Evolutionary conservation across 2,113 vertebrate species (phyloP).

Genomic region (Heterotilapia buettikoferi): DNA sequence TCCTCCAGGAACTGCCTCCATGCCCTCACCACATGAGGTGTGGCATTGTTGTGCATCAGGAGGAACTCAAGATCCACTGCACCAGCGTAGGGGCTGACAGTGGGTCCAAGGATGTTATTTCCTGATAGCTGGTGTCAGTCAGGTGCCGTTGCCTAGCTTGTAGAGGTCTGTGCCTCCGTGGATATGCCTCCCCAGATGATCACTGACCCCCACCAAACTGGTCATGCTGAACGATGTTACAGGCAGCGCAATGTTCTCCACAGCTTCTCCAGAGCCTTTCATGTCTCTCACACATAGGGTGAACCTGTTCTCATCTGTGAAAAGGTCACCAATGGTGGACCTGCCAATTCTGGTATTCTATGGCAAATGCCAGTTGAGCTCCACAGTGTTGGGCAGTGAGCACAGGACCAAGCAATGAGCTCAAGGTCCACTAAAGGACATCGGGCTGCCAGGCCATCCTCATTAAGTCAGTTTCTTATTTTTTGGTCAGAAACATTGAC

Average conservation of each 20-base stretch:
- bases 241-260: not conserved
- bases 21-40: not conserved
- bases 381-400: not conserved
- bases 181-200: not conserved
- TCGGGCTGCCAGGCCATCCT: not conserved
- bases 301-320: accelerated
- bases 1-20: not conserved
- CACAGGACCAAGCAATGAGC: not conserved
- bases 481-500: not conserved
- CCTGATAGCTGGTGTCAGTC: not conserved
- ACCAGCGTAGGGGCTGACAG: not conserved
- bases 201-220: not conserved
- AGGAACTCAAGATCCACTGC: not conserved
- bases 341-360: not conserved
- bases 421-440: not conserved
- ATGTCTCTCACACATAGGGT: not conserved
- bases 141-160: not conserved
- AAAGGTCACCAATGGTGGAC: not conserved
- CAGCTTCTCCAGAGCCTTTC: not conserved
- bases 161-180: not conserved
- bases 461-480: not conserved
- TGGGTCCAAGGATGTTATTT: not conserved
- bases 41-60: not conserved
- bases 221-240: not conserved
- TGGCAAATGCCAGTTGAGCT: not conserved